Evolutionary conservation across 2,113 vertebrate genomes (phyloP).

Genomic region (Globicephala melas): DNA sequence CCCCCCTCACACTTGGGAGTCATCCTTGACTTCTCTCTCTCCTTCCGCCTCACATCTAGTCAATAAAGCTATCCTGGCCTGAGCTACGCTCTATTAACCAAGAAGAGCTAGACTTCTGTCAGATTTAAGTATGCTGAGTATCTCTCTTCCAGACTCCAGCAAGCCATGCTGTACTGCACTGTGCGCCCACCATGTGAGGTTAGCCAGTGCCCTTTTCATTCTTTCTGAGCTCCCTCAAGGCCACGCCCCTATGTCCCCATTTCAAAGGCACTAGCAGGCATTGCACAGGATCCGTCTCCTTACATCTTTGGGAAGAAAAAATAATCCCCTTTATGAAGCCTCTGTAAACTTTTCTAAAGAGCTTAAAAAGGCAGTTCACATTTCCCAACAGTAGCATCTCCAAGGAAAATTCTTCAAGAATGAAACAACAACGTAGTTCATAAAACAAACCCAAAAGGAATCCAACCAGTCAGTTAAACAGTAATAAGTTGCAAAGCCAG

Average conservation of each 20-base stretch:
- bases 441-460: not conserved
- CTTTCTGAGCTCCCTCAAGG: not conserved
- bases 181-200: fast-evolving
- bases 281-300: not conserved
- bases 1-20: not conserved
- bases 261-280: not conserved
- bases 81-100: not conserved
- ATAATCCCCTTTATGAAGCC: not conserved
- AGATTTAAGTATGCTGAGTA: fast-evolving
- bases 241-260: not conserved
- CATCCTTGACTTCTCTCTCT: not conserved
- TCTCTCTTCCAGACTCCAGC: not conserved
- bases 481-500: not conserved
- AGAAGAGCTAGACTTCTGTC: not conserved
- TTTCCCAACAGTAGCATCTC: not conserved
- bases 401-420: not conserved
- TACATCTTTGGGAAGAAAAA: not conserved
- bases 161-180: fast-evolving
- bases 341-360: not conserved
- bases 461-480: not conserved
- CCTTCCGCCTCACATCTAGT: not conserved
- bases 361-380: not conserved
- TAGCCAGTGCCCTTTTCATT: not conserved
- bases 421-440: not conserved
- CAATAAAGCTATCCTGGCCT: not conserved